Evolutionary conservation across 2,888 invertebrate genomes (phyloP).

Genomic region (Megamerina dolium): DNA sequence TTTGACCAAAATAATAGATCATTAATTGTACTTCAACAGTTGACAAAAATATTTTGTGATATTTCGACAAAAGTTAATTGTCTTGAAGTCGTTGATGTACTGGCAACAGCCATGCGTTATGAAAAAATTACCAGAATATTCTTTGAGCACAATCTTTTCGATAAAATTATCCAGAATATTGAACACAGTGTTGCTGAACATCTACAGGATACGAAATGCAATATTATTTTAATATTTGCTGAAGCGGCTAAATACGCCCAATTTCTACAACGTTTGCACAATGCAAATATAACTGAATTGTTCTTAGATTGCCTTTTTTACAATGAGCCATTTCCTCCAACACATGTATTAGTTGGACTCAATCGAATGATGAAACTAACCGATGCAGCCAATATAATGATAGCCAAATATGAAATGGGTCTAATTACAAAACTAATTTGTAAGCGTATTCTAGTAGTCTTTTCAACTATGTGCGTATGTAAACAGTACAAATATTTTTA

Average conservation of each 20-base stretch:
- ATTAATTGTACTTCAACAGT: slow-evolving; percentile 29
- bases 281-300: slow-evolving; percentile 25
- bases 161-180: slow-evolving; percentile 28
- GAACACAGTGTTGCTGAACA: slow-evolving; percentile 13
- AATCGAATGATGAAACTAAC: slow-evolving; percentile 31
- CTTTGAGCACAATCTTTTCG: slow-evolving; percentile 38
- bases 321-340: slow-evolving; percentile 18
- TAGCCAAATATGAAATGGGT: slow-evolving; percentile 23
- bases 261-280: slow-evolving; percentile 28
- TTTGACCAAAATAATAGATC: slow-evolving; percentile 25
- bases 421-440: slow-evolving; percentile 22
- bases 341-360: slow-evolving; percentile 30
- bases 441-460: no score
- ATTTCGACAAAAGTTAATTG: slow-evolving; percentile 23
- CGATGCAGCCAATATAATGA: slow-evolving; percentile 26
- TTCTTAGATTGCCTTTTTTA: slow-evolving; percentile 30
- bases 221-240: slow-evolving; percentile 30
- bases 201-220: slow-evolving; percentile 22
- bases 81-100: slow-evolving; percentile 30
- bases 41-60: slow-evolving; percentile 30
- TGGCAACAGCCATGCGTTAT: slow-evolving; percentile 33
- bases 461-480: no score
- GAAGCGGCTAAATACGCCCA: slow-evolving; percentile 31
- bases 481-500: no score
- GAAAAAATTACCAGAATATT: slow-evolving; percentile 35